Evolutionary conservation across 2,888 invertebrate species (phyloP), one percentile per base, ranked within the genome.

Genomic region (Meghimatium bilineatum): DNA sequence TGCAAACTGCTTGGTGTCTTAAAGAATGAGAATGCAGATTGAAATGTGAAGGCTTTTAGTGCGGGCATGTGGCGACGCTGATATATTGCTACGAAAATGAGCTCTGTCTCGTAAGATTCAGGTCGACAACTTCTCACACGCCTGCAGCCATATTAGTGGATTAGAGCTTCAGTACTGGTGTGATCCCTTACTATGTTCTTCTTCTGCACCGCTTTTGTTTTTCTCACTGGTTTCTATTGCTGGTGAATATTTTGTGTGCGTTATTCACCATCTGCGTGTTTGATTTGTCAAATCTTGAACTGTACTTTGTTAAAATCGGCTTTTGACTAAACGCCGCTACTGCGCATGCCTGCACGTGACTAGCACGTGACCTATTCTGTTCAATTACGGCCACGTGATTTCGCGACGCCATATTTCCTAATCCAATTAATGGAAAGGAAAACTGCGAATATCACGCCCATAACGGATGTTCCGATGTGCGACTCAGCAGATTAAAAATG

Each of bases 341-440:
- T 67, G 67, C 82, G 82, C 77, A 78, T 69, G 83, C 83, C 67
- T 36, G 67, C 78, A 83, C 60, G 71, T 26, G 49, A 17, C 78
- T 23, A 69, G 49, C 83, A 83, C 83, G 83, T 78, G 83, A 71
- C 63, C 83, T 69, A 63, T 83, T 78, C 77, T 60, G 78, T 71
- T 78, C 78, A 83, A 83, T 83, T 83, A 83, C 63, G 52, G 78
- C 72, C 83, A 83, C 78, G 78, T 79, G 83, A 83, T 69, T 78
- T 34, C 29, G 56, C 72, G 74, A 63, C 56, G 83, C 83, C 83
- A 78, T 78, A 78, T 78, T 83, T 77, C 72, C 83, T 83, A 83
- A 83, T 83, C 78, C 83, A 78, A 83, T 83, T 83, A 83, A 83
- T 56, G 52, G 76, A 83, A 83, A 83, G 72, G 83, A 83, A 78